Conservation (phyloP, 2,888 invertebrate species). For the Nomada ruficornis region DNA sequence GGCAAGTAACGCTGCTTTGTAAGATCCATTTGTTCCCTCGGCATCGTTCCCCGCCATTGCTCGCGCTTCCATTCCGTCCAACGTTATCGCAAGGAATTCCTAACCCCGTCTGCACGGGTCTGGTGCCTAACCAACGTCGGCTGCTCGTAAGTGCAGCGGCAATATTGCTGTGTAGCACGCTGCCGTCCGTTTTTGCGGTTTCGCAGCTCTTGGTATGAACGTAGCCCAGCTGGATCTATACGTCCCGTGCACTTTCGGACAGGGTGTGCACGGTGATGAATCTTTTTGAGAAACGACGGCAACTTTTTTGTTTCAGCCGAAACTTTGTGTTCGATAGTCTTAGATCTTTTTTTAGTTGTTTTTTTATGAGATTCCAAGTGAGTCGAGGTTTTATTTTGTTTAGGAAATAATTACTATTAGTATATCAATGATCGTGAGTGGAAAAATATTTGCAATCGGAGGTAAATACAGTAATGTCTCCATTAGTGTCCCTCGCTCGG, state of each 20-base stretch:
- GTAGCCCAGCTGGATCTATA: neutral
- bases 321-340: constrained; percentile 27
- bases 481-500: too few relatives aligned
- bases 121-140: constrained; percentile 37
- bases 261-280: constrained; percentile 33
- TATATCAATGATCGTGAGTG: too few relatives aligned
- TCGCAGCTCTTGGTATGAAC: constrained; percentile 21
- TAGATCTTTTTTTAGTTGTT: too few relatives aligned
- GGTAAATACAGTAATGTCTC: too few relatives aligned
- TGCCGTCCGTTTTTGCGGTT: constrained; percentile 46
- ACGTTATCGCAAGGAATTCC: constrained; percentile 57
- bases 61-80: constrained; percentile 19
- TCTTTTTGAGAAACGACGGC: constrained; percentile 42
- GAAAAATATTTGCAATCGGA: too few relatives aligned
- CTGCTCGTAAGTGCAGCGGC: constrained; percentile 59
- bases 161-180: constrained; percentile 60
- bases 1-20: constrained; percentile 48
- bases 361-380: too few relatives aligned
- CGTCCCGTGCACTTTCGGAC: neutral
- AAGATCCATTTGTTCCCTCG: constrained; percentile 61
- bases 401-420: too few relatives aligned
- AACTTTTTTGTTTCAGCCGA: neutral
- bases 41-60: constrained; percentile 55
- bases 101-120: constrained; percentile 21
- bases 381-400: too few relatives aligned